phyloP scores from a whole-genome alignment of 2,113 vertebrate genomes.

The Nycticryphes semicollaris region DNA sequence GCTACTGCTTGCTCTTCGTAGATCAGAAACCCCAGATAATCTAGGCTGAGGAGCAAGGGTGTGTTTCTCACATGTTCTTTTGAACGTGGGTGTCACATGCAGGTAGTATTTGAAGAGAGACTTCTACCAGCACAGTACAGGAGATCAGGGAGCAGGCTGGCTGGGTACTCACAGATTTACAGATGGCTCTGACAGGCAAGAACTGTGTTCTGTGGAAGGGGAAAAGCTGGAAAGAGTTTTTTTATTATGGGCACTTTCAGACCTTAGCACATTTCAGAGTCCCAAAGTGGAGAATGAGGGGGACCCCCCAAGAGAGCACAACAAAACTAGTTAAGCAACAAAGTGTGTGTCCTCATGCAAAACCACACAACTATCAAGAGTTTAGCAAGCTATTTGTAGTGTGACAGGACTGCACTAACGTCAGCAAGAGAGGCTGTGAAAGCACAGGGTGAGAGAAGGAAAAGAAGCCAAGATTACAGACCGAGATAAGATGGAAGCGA shows the following conservation, averaged over 20 bases:
- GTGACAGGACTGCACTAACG: neutral
- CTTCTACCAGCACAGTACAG: constrained; percentile 14
- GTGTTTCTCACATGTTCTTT: neutral
- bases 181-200: neutral
- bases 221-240: neutral
- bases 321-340: constrained; percentile 16
- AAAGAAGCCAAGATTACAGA: neutral
- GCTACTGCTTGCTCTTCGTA: neutral
- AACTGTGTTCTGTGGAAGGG: neutral
- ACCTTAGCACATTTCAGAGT: constrained; percentile 32
- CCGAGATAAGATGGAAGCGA: neutral
- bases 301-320: neutral
- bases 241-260: constrained; percentile 26
- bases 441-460: neutral
- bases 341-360: neutral
- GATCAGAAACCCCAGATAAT: neutral
- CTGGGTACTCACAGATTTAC: neutral
- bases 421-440: neutral
- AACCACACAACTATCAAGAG: neutral
- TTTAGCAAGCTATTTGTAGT: neutral
- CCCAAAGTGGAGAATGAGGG: constrained; percentile 17
- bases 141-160: neutral
- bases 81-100: neutral
- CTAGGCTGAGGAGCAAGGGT: neutral
- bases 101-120: constrained; percentile 18